phyloP scores from a whole-genome alignment of 2,888 invertebrate species.

The Magallana nippona region DNA sequence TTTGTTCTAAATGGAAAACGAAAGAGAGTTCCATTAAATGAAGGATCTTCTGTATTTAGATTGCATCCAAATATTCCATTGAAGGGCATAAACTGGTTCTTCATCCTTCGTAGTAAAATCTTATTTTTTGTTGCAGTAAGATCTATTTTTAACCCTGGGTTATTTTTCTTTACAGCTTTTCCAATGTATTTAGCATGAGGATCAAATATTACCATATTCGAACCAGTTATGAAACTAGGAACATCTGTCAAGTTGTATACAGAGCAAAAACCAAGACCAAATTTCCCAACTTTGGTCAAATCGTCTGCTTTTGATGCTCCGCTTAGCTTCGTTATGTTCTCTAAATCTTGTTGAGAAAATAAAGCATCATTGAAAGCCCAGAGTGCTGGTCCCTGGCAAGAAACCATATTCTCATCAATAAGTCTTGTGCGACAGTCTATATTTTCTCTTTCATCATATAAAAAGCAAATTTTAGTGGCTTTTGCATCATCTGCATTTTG shows the following conservation, averaged over 20 bases:
- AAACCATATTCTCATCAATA: conserved; percentile 70
- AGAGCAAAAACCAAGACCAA: conserved; percentile 77
- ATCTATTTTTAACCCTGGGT: conserved; percentile 67
- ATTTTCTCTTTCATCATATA: conserved; percentile 75
- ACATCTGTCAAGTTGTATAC: conserved; percentile 78
- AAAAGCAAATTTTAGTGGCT: conserved; percentile 63
- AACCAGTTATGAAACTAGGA: conserved; percentile 75
- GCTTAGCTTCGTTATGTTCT: conserved; percentile 74
- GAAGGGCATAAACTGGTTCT: conserved; percentile 71
- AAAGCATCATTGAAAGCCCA: conserved; percentile 76
- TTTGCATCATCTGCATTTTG: conserved; percentile 77
- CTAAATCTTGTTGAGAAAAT: conserved; percentile 76
- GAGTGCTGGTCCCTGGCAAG: conserved; percentile 77
- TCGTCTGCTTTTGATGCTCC: conserved; percentile 73
- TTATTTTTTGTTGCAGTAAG: conserved; percentile 53
- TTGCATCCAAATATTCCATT: conserved; percentile 67
- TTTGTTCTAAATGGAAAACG: conserved; percentile 74
- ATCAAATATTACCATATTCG: conserved; percentile 76
- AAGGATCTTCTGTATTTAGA: conserved; percentile 38
- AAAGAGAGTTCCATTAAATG: conserved; percentile 71
- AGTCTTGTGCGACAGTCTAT: conserved; percentile 60
- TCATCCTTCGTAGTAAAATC: conserved; percentile 53
- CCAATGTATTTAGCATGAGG: conserved; percentile 73
- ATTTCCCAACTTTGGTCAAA: conserved; percentile 74
- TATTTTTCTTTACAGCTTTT: conserved; percentile 56